Percentiles rank a stretch among this genome's conserved stretches.
phyloP scores from a whole-genome alignment of 2,888 invertebrate genomes.

The Reticulitermes lucifugus region DNA sequence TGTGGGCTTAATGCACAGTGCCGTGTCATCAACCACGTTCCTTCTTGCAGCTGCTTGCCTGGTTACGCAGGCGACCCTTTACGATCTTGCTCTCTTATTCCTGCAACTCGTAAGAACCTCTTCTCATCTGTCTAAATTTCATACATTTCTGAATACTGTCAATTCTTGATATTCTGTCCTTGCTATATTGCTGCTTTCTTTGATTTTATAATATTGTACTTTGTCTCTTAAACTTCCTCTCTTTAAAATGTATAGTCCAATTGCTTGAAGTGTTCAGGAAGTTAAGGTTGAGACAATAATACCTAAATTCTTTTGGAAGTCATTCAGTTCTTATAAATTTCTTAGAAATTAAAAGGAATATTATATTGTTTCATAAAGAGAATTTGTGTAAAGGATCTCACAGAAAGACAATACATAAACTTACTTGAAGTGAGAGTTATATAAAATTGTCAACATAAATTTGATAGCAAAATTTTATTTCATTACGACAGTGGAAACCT shows the following conservation, averaged over 20 bases:
- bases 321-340: too few relatives aligned
- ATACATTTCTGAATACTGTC: slow-evolving; percentile 16
- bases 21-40: slow-evolving; percentile 79
- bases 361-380: too few relatives aligned
- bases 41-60: slow-evolving; percentile 79
- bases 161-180: slow-evolving; percentile 9
- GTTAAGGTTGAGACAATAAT: not conserved
- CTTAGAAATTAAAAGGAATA: too few relatives aligned
- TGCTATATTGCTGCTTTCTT: not conserved
- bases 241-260: not conserved
- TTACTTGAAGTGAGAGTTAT: too few relatives aligned
- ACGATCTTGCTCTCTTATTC: slow-evolving; percentile 67
- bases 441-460: too few relatives aligned
- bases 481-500: too few relatives aligned
- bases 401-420: too few relatives aligned
- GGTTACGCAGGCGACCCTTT: slow-evolving; percentile 80
- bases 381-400: too few relatives aligned
- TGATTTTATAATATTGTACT: not conserved
- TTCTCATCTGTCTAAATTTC: slow-evolving; percentile 31
- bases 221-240: not conserved
- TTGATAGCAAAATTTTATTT: too few relatives aligned
- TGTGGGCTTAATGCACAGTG: slow-evolving; percentile 85
- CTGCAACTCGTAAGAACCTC: slow-evolving; percentile 59
- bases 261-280: not conserved
- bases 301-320: too few relatives aligned